A percentile compares a stretch with the other conserved stretches of the same genome.
phyloP scores from a whole-genome alignment of 1,140 invertebrate species.

The Drosophila biarmipes region DNA sequence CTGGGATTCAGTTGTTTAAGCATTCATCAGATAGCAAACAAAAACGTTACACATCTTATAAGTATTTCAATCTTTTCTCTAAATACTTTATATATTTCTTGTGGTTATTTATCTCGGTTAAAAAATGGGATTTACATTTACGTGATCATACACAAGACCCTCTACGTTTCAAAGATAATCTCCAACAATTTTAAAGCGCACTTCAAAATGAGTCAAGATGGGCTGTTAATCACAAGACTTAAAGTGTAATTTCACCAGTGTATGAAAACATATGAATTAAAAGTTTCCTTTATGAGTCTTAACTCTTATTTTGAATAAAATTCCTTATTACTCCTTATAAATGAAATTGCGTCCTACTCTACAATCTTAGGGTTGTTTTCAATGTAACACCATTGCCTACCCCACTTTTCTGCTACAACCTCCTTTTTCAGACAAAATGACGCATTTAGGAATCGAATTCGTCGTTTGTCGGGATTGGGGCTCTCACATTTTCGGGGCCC shows the following conservation, averaged over 20 bases:
- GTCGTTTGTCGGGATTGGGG: neutral
- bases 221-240: conserved; percentile 4
- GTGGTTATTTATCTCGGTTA: neutral
- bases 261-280: neutral
- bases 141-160: neutral
- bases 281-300: neutral
- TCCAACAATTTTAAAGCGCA: neutral
- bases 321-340: neutral
- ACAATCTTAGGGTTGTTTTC: conserved; percentile 6
- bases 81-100: no score
- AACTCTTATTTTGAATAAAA: neutral
- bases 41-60: neutral
- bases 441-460: conserved; percentile 34
- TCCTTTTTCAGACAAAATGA: conserved; percentile 10
- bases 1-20: neutral
- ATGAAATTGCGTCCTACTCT: neutral
- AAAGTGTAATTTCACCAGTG: conserved; percentile 10
- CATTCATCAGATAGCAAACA: neutral
- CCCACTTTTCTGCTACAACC: neutral
- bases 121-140: neutral
- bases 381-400: neutral
- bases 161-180: neutral
- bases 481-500: conserved; percentile 7
- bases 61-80: no score
- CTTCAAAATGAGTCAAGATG: conserved; percentile 10